Conservation (phyloP, 1,140 invertebrate species). For the Berghia stephanieae region DNA sequence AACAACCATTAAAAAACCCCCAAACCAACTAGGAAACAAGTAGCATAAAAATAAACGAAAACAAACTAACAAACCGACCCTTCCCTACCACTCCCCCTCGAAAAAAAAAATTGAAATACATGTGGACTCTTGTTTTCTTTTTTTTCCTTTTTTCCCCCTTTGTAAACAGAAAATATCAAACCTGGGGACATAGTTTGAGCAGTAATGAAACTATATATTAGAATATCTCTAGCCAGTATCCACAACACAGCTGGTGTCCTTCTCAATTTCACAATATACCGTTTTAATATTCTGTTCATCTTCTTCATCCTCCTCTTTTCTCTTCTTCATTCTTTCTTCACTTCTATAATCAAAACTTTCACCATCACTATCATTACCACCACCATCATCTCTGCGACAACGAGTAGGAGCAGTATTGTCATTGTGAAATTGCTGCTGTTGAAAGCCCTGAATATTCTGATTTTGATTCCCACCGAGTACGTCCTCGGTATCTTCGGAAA, state of each 20-base stretch:
- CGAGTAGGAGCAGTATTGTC: slow-evolving; percentile 1
- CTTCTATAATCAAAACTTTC: slow-evolving; percentile 13
- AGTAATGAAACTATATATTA: too few relatives aligned
- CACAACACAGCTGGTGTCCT: slow-evolving; percentile 49
- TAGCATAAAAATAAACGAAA: too few relatives aligned
- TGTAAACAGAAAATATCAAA: too few relatives aligned
- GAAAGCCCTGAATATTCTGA: background rate
- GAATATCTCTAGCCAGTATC: too few relatives aligned
- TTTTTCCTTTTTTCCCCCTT: too few relatives aligned
- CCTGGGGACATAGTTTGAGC: too few relatives aligned
- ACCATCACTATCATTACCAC: slow-evolving; percentile 16
- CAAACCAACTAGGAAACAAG: too few relatives aligned
- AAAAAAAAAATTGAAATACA: too few relatives aligned
- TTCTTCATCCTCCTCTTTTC: background rate
- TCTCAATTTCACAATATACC: slow-evolving; percentile 46
- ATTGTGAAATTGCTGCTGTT: background rate
- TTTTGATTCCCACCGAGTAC: slow-evolving; percentile 23
- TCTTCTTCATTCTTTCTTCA: slow-evolving; percentile 24
- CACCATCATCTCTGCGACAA: background rate
- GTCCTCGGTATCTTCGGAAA: slow-evolving; percentile 48
- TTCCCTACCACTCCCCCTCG: too few relatives aligned
- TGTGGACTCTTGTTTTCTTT: too few relatives aligned
- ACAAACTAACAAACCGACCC: too few relatives aligned
- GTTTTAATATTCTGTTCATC: slow-evolving; percentile 25
- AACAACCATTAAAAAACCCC: too few relatives aligned